Evolutionary conservation across 2,888 invertebrate species (phyloP), one percentile per base, ranked within the genome.

Genomic region (Thyatira batis): DNA sequence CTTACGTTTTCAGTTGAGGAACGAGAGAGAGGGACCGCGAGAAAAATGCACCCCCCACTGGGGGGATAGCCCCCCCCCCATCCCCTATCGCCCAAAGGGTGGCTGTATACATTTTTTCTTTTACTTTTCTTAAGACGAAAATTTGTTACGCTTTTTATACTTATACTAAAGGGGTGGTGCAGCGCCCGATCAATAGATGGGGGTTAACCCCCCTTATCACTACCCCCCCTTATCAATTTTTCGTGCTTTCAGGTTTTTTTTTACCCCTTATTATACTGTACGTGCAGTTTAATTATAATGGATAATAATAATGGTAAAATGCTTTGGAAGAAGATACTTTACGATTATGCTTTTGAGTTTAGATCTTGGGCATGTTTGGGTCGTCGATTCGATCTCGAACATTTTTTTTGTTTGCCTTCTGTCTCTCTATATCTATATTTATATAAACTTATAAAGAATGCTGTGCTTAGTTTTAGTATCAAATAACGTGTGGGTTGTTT

Each of bases 61-160:
- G 39, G 39, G 17, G 17, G 8, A n/a, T n/a, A n/a, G n/a, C n/a
- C n/a, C n/a, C n/a, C 1, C n/a, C 13, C 39, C 39, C 39, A 39
- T 9, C 17, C n/a, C n/a, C 39, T 17, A 59, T 61, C 65, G 61
- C 28, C 50, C 20, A 21, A 53, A 55, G 59, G 67, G 89, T 85
- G 89, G 90, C 81, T 87, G 90, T 89, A 86, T 82, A 89, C 89
- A 88, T 92, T 92, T 92, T 92, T 91, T 91, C 90, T 89, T 89
- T 90, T 91, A 90, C 87, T 91, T 92, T 91, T 91, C 92, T 92
- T 91, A 91, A 91, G 91, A 92, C 92, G 92, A 91, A 92, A 91
- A 92, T 92, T 92, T 92, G 92, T 92, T 91, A 92, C 92, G 90
- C 89, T 92, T 92, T 92, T 91, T 92, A 91, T 92, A 91, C 88